Conservation (phyloP, 2,113 vertebrate genomes). For the Zosterops japonicus region DNA sequence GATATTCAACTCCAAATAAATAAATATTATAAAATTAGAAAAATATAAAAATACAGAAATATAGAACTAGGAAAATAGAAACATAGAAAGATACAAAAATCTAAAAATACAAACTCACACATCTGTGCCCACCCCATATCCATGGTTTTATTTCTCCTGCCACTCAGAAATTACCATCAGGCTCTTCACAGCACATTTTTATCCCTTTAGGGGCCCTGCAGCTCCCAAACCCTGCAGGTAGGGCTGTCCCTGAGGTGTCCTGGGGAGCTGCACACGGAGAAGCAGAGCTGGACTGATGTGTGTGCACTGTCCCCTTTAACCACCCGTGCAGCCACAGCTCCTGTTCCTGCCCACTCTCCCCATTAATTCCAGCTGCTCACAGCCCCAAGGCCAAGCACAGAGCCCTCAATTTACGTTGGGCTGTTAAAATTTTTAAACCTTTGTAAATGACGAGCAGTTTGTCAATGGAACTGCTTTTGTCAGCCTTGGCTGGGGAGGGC, state of each 20-base stretch:
- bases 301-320: not conserved
- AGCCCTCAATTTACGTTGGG: slow-evolving; percentile 31
- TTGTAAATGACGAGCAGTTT: slow-evolving; percentile 64
- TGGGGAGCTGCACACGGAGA: not conserved
- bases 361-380: not conserved
- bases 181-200: not conserved
- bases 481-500: slow-evolving; percentile 45
- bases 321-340: not conserved
- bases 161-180: not conserved
- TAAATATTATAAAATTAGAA: not conserved
- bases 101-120: not conserved
- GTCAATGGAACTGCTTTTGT: slow-evolving; percentile 58
- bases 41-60: not conserved
- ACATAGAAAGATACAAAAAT: not conserved
- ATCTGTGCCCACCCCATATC: not conserved
- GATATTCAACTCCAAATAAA: not conserved
- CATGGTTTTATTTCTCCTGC: not conserved
- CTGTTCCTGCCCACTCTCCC: not conserved
- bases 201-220: not conserved
- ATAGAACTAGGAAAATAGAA: not conserved
- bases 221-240: not conserved
- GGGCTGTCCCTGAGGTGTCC: not conserved
- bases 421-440: slow-evolving; percentile 70
- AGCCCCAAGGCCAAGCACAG: slow-evolving; percentile 45
- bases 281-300: not conserved